Evolutionary conservation across 2,888 invertebrate genomes (phyloP), one percentile per base, ranked within the genome.

Genomic region (Standfussiana lucernea): DNA sequence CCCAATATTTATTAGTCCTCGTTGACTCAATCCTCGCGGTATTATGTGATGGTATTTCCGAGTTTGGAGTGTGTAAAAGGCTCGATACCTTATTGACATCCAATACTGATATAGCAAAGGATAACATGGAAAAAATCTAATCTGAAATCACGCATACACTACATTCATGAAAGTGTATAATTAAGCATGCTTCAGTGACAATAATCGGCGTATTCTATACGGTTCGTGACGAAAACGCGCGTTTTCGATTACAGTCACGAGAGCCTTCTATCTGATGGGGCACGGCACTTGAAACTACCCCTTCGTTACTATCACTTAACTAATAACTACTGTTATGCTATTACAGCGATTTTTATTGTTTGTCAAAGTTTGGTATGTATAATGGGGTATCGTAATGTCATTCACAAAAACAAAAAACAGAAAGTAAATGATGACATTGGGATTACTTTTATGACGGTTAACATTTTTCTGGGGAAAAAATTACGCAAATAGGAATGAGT

Each of bases 301-400:
- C 90, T 89, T 83, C 84, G 21, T 72, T 70, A 80, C 90, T 90
- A 90, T 92, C 94, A 94, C 92, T 95, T 95, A 94, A 93, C 92
- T 94, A 95, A 95, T 94, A 93, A 94, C 92, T 81, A 89, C 84
- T 81, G 83, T 79, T 79, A 87, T 90, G 85, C 85, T 84, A 88
- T 91, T 84, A 90, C 89, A 80, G 85, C 87, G 87, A 90, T 91
- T 90, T 90, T 78, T 28, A 73, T 79, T 77, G 91, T 42, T 86
- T 83, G 86, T 91, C 92, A 93, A 94, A 91, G 70, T 79, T 82
- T 73, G 21, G n/a, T 68, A 3, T 45, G 28, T 21, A 40, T 18
- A 42, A 13, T 59, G 59, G 32, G 21, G 59, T 59, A 59, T 32
- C 4, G 7, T 32, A 59, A 35, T 35, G 32, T 18, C 32, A 32